A percentile compares a stretch with the other conserved stretches of the same genome.
Conservation (phyloP, 2,113 vertebrate species). For the Entelurus aequoreus region DNA sequence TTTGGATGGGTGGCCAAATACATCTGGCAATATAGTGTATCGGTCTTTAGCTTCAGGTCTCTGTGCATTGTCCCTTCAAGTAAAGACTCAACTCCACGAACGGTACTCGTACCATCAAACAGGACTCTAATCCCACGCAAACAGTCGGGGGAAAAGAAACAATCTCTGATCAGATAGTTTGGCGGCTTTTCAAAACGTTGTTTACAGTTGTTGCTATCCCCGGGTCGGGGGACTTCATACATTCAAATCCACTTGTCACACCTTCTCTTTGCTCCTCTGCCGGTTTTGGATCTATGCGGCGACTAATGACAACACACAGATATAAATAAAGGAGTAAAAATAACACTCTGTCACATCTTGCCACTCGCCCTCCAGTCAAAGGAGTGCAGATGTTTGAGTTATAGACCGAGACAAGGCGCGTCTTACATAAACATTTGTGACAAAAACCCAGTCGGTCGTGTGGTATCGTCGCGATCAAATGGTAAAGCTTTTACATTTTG, state of each 20-base stretch:
- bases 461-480: slow-evolving; percentile 29
- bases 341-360: slow-evolving; percentile 19
- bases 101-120: no score
- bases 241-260: slow-evolving; percentile 76
- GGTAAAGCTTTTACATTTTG: slow-evolving; percentile 50
- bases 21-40: no score
- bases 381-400: slow-evolving; percentile 27
- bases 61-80: no score
- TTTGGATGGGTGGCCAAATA: no score
- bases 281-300: slow-evolving; percentile 30
- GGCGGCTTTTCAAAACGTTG: slow-evolving; percentile 29
- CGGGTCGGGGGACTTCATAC: slow-evolving; percentile 67
- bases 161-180: no score
- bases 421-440: slow-evolving; percentile 13
- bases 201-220: slow-evolving; percentile 66
- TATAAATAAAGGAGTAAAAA: slow-evolving; percentile 26
- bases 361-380: slow-evolving; percentile 26
- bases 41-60: no score
- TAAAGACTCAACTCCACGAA: no score
- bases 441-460: slow-evolving; percentile 10
- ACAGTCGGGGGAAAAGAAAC: no score
- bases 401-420: neutral
- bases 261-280: slow-evolving; percentile 56
- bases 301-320: slow-evolving; percentile 29
- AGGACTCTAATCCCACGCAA: no score